Evolutionary conservation across 2,888 invertebrate species (phyloP).

Genomic region (Scaptomyza polygonia): DNA sequence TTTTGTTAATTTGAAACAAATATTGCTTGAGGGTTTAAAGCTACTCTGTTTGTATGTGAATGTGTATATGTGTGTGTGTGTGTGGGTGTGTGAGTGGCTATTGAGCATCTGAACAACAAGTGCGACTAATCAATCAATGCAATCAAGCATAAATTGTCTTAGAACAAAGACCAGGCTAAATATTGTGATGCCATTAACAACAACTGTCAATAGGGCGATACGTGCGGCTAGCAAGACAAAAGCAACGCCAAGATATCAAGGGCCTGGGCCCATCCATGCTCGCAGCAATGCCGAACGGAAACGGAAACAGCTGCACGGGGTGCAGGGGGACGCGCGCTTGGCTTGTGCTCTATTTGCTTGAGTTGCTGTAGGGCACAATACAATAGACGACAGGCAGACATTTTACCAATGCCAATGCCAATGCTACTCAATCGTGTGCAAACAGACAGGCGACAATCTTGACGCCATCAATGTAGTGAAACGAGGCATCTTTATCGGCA

Average conservation of each 20-base stretch:
- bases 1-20: conserved; percentile 1
- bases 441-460: conserved; percentile 68
- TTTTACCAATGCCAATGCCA: conserved; percentile 64
- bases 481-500: conserved; percentile 51
- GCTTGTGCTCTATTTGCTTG: conserved; percentile 36
- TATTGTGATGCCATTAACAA: conserved; percentile 77
- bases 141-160: conserved; percentile 80
- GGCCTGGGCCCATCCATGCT: conserved; percentile 3
- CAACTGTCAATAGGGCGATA: conserved; percentile 62
- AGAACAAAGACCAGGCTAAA: conserved; percentile 73
- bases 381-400: conserved; percentile 8
- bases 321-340: background rate
- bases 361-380: conserved; percentile 23
- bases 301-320: conserved; percentile 58
- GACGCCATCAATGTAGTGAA: conserved; percentile 53
- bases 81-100: too few relatives aligned
- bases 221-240: conserved; percentile 32
- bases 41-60: background rate
- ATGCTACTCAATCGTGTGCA: conserved; percentile 75
- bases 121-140: conserved; percentile 80
- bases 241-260: conserved; percentile 19
- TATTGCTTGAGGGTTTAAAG: conserved; percentile 38
- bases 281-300: conserved; percentile 44
- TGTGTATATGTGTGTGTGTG: background rate
- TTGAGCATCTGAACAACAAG: too few relatives aligned